Percentiles rank a stretch among this genome's conserved stretches.
Conservation (phyloP, 2,113 vertebrate genomes). For the Carollia perspicillata region DNA sequence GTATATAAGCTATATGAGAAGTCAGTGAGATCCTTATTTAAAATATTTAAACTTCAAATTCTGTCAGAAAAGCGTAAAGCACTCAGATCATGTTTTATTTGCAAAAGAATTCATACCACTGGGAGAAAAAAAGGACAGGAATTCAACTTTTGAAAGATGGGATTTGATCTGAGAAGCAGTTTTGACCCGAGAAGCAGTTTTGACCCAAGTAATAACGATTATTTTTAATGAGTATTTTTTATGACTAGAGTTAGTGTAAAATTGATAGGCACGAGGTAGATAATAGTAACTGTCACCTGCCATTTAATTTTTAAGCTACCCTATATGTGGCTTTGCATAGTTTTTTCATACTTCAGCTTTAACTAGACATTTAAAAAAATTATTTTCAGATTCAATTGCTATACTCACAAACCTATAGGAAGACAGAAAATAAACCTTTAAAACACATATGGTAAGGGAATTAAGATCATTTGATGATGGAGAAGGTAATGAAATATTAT, state of each 20-base stretch:
- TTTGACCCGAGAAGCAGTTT: constrained; percentile 41
- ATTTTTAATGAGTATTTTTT: constrained; percentile 62
- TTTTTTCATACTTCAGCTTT: not conserved
- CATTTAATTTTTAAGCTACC: not conserved
- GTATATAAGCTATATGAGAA: constrained; percentile 30
- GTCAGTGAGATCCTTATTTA: not conserved
- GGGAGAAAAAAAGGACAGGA: not conserved
- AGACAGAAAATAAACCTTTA: not conserved
- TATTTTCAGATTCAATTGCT: not conserved
- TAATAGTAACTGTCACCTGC: not conserved
- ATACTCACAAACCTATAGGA: not conserved
- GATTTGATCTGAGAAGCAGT: not conserved
- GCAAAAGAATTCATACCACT: not conserved
- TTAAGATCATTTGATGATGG: not conserved
- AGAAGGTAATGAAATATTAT: not conserved
- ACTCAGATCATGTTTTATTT: constrained; percentile 39
- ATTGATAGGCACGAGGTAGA: not conserved
- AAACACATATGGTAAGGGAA: not conserved
- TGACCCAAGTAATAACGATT: constrained; percentile 49
- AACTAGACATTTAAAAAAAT: not conserved
- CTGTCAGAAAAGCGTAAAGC: not conserved
- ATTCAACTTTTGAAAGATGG: constrained; percentile 22
- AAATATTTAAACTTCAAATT: constrained; percentile 40
- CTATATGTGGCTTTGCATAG: not conserved
- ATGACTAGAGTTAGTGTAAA: not conserved